These are phyloP conservation scores for Triops longicaudatus DNA, from an alignment of 1,140 invertebrate species.

Conservation along the genomic window DNA sequence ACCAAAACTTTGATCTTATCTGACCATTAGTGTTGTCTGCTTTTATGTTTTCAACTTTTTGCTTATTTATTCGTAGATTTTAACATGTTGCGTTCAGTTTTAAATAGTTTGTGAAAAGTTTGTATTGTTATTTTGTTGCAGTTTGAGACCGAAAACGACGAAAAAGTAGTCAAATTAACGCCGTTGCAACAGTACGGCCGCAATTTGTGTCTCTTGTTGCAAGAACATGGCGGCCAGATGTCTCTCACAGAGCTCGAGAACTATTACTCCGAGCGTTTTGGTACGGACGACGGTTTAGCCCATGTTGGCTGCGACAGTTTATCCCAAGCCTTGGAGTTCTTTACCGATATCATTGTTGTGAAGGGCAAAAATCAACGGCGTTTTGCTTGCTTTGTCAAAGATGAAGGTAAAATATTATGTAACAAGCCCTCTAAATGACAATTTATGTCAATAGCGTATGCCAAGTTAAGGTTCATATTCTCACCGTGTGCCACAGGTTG, in stretches of 20 bases:
- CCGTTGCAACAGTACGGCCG: not conserved
- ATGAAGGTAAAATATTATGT: not conserved
- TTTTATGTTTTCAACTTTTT: not conserved
- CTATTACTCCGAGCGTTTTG: not conserved
- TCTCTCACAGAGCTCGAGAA: not conserved
- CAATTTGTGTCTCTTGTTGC: not conserved
- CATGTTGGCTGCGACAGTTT: not conserved
- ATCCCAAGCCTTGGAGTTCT: not conserved
- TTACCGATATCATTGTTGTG: not conserved
- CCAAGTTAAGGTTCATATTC: no score
- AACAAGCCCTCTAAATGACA: no score
- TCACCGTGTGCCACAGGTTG: no score
- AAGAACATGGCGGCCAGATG: not conserved
- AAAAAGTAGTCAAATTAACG: not conserved
- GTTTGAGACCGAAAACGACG: not conserved
- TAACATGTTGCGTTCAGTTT: not conserved
- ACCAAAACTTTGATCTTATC: conserved; percentile 8
- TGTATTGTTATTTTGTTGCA: not conserved
- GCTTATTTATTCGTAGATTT: not conserved
- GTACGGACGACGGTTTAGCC: not conserved
- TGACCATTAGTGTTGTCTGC: no score
- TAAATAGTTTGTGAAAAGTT: no score
- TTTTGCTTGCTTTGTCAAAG: not conserved
- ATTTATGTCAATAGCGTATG: no score
- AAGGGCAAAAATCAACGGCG: not conserved